Evolutionary conservation across 2,888 invertebrate genomes (phyloP).

Genomic region (Danaus chrysippus): DNA sequence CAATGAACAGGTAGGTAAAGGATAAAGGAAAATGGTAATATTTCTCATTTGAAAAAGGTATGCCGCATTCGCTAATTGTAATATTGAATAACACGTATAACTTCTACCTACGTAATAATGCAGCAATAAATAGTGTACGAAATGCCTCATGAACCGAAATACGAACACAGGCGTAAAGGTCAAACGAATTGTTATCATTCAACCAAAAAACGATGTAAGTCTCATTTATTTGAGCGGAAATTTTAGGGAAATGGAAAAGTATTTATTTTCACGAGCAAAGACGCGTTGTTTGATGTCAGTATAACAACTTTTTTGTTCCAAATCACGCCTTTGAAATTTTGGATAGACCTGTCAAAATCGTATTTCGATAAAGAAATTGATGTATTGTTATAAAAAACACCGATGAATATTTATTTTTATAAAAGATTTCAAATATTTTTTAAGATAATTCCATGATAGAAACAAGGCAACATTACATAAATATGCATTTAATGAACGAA

Average conservation of each 20-base stretch:
- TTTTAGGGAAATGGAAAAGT: conserved; percentile 1
- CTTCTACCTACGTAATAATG: conserved; percentile 10
- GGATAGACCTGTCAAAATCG: not conserved
- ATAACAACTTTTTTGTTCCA: not conserved
- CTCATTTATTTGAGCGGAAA: conserved; percentile 3
- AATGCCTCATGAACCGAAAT: not conserved
- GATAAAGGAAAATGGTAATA: too few species aligned
- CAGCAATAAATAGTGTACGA: conserved; percentile 1
- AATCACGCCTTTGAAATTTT: not conserved
- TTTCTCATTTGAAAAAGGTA: too few species aligned
- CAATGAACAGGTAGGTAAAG: too few species aligned
- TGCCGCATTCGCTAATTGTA: not conserved
- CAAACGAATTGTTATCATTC: conserved; percentile 4
- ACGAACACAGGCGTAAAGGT: conserved; percentile 1
- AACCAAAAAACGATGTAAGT: conserved; percentile 1
- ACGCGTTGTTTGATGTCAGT: not conserved
- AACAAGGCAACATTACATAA: too few species aligned
- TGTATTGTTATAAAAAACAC: not conserved
- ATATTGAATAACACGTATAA: conserved; percentile 11
- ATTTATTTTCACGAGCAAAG: conserved; percentile 2
- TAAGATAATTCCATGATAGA: not conserved
- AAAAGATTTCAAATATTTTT: not conserved
- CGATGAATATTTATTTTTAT: not conserved
- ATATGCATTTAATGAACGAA: too few species aligned
- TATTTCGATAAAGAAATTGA: not conserved